Base-by-base conservation (phyloP, 2,113 vertebrate species). In the Sebastes fasciatus region DNA sequence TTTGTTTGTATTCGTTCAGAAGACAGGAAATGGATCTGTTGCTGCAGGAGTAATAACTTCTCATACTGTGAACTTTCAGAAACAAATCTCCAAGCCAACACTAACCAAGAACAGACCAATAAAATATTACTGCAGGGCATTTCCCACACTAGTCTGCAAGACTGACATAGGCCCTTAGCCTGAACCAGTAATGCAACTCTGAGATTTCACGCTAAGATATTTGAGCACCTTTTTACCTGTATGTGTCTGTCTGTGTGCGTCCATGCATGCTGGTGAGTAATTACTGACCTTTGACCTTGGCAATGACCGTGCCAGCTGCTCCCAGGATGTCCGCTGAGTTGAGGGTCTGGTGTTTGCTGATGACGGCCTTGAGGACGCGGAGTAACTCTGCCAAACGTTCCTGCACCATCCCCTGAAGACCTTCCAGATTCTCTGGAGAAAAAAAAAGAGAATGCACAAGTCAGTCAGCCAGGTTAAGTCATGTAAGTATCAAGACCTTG, bases 281-380 rank as follows among this genome's bases (percentile, higher is more conserved):
- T 45, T 23, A 82, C 97, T 97, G 92, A 99, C 98, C 98, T 99
- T 99, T 99, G 82, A 99, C 97, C 94, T 99, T 99, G 81, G 97
- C 95, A 68, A 98, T 97, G 92, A 99, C 96, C 7, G 95, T 96
- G 85, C 98, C 98, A 34, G 97, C 97, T 23, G 97, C 97, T 91
- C 97, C 97, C 1, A 99, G 97, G 88, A 99, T 96, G 90, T 98
- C 97, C 76, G 94, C 95, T 0, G 97, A 99, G 94, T 98, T 99
- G 23, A 99, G 95, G n/a, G 96, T 95, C 85, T 96, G 97, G 93
- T 99, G 97, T 90, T 98, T 98, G 82, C 92, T 96, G 76, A 99
- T 98, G 85, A 99, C 93, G n/a, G 93, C 93, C 87, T 97, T 99
- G 87, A 99, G 94, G 77, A 97, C 96, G 8, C 94, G 95, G 0